Evolutionary conservation across 2,113 vertebrate species (phyloP), one percentile per base, ranked within the genome.

Genomic region (Pseudopodoces humilis): DNA sequence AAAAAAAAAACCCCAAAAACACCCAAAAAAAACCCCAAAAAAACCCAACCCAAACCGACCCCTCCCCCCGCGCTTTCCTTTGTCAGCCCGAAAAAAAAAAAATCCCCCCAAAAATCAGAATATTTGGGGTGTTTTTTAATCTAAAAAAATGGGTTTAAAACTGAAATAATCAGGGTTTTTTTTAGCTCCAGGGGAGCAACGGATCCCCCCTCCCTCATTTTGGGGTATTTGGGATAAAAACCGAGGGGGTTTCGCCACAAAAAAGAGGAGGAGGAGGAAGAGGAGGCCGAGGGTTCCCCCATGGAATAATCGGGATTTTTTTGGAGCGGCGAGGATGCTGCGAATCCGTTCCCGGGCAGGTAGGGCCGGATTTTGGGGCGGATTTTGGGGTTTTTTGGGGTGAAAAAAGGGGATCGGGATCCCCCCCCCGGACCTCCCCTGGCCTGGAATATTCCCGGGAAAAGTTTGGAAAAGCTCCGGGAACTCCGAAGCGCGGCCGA

Each of bases 1-100:
- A 35, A 50, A 50, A 27, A 50, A 52, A 52, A 52, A 52, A 10
- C 23, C 13, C 9, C 37, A 9, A 15, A 52, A 43, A 14, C 6
- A 15, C 13, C 41, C 41, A 15, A 43, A 43, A 43, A 43, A 43
- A 43, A 14, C 41, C 41, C 41, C 41, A 43, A 43, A 41, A 43
- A 43, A 43, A 13, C 13, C 41, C 41, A 43, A 39, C 56, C 23
- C 10, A 31, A 58, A 30, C 43, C 55, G 11, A 33, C 22, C 31
- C 30, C 14, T 37, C 37, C 37, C 37, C 37, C 37, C 37, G 37
- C 37, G 37, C 37, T 92, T 65, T 67, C 88, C 92, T 97, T 97
- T 97, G 96, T 97, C 95, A 96, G 93, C 94, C 95, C 37, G 37
- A 10, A 28, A 95, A 95, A 37, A 95, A 77, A 43, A 43, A 43